phyloP scores from a whole-genome alignment of 2,113 vertebrate genomes.

The Burhinus oedicnemus region DNA sequence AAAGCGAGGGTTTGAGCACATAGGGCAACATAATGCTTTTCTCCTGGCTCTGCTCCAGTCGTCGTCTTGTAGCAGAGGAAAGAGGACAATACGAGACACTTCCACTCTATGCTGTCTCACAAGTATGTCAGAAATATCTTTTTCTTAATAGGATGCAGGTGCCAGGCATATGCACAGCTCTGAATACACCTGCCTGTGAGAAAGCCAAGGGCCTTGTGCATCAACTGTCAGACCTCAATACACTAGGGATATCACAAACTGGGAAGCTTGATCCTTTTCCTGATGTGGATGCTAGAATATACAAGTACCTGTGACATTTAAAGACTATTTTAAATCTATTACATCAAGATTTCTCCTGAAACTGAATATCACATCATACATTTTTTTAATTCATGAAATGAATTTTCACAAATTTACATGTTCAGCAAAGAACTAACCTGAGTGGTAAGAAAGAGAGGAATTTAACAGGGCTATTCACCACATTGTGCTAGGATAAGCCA shows the following conservation, averaged over 20 bases:
- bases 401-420: neutral
- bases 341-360: neutral
- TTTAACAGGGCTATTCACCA: neutral
- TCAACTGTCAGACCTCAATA: neutral
- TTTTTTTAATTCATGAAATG: neutral
- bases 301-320: neutral
- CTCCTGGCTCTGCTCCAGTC: neutral
- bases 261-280: neutral
- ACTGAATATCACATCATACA: neutral
- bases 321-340: neutral
- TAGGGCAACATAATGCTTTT: neutral
- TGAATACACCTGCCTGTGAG: neutral
- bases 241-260: neutral
- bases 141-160: neutral
- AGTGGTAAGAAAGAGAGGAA: neutral
- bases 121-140: neutral
- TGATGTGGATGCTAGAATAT: neutral
- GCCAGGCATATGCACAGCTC: neutral
- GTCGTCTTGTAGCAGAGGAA: neutral
- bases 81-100: neutral
- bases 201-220: neutral
- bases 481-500: neutral
- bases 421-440: neutral
- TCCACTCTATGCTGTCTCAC: neutral
- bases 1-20: neutral